Evolutionary conservation across 2,888 invertebrate genomes (phyloP), one percentile per base, ranked within the genome.

Genomic region (Tetranychus truncatus): DNA sequence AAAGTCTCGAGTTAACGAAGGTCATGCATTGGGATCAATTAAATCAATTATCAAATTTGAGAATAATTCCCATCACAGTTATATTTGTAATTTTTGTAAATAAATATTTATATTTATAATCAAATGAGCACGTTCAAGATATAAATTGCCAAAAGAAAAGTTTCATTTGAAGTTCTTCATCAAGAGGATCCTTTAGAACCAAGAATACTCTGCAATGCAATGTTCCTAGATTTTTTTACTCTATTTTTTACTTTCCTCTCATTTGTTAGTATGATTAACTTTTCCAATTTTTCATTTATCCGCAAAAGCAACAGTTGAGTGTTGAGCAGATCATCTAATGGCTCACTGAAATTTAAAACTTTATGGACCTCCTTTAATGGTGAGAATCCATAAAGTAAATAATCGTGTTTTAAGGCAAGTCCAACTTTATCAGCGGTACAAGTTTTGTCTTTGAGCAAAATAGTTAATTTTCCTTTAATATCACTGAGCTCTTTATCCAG

Each of bases 371-470:
- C 11, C n/a, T 21, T 71, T 44, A 77, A 71, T 1, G 77, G 76
- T 6, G 72, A n/a, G 46, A 76, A 77, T 15, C 76, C 77, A 21
- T 45, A 66, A 6, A 77, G 71, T 24, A 75, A 20, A n/a, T 73
- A 75, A 72, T 77, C 76, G 45, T 77, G 77, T 72, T 65, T 72
- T 8, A 77, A 46, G 11, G 72, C 72, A 8, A 72, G 44, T 72
- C 46, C 72, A 24, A 11, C 8, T 34, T 45, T 34, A 46, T n/a
- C 20, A 46, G 44, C 44, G 15, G 34, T 72, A 6, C 6, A 21
- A 69, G 6, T 21, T 69, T 24, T 24, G 7, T 69, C 20, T 69
- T 11, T 18, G n/a, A 69, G 11, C 69, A 69, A 69, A 24, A 8
- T 20, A 20, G 1, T 20, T 20, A 20, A 6, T 55, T 55, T 55